These are phyloP conservation scores for Tetragnatha montana DNA, from an alignment of 2,888 invertebrate species.

Conservation along the genomic window DNA sequence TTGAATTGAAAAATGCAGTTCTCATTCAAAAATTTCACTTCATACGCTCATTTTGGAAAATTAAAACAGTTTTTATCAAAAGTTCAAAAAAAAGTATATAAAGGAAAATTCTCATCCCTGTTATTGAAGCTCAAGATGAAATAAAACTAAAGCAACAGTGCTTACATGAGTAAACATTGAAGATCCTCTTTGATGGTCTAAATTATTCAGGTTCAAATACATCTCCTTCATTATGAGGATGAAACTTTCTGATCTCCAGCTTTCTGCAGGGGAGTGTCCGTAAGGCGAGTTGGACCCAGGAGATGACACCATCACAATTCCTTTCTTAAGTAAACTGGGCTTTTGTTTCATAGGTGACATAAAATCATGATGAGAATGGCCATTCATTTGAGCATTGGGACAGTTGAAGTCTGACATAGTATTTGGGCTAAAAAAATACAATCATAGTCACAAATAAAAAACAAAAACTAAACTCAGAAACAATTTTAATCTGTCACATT, in stretches of 20 bases:
- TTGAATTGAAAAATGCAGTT: too few species aligned
- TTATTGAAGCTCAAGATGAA: too few species aligned
- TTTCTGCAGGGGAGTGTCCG: constrained; percentile 77
- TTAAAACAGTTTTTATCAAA: too few species aligned
- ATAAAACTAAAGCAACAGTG: not conserved
- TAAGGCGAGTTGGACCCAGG: constrained; percentile 11
- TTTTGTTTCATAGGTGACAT: constrained; percentile 42
- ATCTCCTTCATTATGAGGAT: constrained; percentile 88
- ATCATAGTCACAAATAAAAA: not conserved
- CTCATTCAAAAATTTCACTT: too few species aligned
- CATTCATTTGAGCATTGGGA: constrained; percentile 13
- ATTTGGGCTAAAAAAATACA: constrained; percentile 29
- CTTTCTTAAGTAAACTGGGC: constrained; percentile 61
- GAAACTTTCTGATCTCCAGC: constrained; percentile 90
- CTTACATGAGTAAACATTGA: constrained; percentile 40
- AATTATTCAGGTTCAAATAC: constrained; percentile 82
- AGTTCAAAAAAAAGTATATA: too few species aligned
- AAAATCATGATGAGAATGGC: constrained; percentile 28
- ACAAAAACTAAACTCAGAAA: too few species aligned
- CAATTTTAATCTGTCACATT: not conserved
- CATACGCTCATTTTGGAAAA: too few species aligned
- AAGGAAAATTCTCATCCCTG: too few species aligned
- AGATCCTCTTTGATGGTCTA: constrained; percentile 38
- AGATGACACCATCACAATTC: constrained; percentile 48
- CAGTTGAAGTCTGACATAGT: constrained; percentile 2